Evolutionary conservation across 2,888 invertebrate genomes (phyloP).

Genomic region (Heliconius ethilla): DNA sequence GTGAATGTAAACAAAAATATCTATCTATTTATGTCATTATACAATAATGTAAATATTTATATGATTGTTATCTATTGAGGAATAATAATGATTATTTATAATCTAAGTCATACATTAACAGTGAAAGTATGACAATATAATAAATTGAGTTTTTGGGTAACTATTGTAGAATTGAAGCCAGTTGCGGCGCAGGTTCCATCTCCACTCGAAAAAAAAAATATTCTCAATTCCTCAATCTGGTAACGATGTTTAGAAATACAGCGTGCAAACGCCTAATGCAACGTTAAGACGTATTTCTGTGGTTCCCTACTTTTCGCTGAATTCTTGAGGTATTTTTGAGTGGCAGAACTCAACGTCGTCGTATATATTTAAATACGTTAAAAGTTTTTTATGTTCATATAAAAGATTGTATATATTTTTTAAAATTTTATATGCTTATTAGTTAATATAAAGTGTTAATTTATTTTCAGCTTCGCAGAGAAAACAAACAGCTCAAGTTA

Average conservation of each 20-base stretch:
- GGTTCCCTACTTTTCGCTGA: no score
- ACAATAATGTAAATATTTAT: constrained; percentile 5
- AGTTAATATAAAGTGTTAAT: neutral
- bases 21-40: neutral
- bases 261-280: no score
- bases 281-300: no score
- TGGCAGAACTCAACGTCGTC: no score
- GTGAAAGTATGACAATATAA: neutral
- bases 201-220: neutral
- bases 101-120: neutral
- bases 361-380: no score
- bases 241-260: no score
- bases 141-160: neutral
- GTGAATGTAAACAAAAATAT: neutral
- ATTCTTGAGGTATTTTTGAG: no score
- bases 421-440: no score
- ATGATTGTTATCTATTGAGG: neutral
- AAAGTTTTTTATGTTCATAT: no score
- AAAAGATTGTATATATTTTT: no score
- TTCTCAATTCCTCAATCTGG: neutral
- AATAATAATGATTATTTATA: neutral
- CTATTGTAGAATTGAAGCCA: neutral
- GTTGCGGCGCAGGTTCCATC: neutral
- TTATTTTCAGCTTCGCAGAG: constrained; percentile 62
- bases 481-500: constrained; percentile 68